These are phyloP conservation scores for Ophion obscuratus DNA, from an alignment of 2,888 invertebrate genomes.

Conservation along the genomic window DNA sequence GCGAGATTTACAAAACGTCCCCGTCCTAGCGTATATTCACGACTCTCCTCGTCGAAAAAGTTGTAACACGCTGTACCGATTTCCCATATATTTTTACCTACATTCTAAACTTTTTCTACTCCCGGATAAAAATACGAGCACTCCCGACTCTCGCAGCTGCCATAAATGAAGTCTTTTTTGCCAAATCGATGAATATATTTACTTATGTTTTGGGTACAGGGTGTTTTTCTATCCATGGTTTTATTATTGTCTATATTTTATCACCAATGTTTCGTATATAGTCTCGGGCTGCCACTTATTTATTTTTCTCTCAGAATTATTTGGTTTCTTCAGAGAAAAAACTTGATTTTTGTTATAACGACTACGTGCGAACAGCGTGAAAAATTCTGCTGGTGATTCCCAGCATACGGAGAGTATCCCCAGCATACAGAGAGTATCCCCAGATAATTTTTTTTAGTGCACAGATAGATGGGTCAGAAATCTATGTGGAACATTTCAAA, in stretches of 20 bases:
- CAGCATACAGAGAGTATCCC: too few relatives aligned
- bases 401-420: too few relatives aligned
- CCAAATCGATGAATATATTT: neutral
- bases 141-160: neutral
- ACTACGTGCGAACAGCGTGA: too few relatives aligned
- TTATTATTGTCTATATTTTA: neutral
- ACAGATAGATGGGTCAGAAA: neutral
- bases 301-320: too few relatives aligned
- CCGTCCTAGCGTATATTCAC: slow-evolving; percentile 1
- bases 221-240: neutral
- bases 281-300: too few relatives aligned
- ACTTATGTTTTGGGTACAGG: neutral
- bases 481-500: neutral
- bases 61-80: slow-evolving; percentile 26
- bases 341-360: neutral
- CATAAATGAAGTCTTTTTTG: neutral
- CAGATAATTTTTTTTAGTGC: too few relatives aligned
- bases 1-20: slow-evolving; percentile 62
- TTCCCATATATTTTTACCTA: slow-evolving; percentile 40
- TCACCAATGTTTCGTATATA: too few relatives aligned
- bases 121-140: slow-evolving; percentile 9
- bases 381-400: too few relatives aligned
- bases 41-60: slow-evolving; percentile 11
- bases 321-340: neutral
- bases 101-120: neutral